Conservation (phyloP, 2,888 invertebrate genomes). For the Troides helena region DNA sequence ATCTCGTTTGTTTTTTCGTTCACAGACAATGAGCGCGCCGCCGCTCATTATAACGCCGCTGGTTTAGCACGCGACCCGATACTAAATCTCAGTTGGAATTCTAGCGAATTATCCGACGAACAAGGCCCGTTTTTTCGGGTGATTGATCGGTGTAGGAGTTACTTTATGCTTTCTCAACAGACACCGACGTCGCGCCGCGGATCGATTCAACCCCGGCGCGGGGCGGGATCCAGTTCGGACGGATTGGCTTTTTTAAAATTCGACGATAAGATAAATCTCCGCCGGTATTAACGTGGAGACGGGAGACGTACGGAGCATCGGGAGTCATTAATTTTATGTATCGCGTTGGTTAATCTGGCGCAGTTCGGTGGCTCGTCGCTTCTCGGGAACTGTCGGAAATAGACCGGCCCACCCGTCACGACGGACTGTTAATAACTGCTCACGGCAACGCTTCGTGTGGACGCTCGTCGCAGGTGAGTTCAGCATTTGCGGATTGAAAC, state of each 20-base stretch:
- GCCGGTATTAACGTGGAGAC: slow-evolving; percentile 45
- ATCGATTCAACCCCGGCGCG: slow-evolving; percentile 47
- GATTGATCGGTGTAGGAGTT: slow-evolving; percentile 78
- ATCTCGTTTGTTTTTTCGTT: slow-evolving; percentile 69
- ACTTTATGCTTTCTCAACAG: slow-evolving; percentile 64
- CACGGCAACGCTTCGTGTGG: slow-evolving; percentile 3
- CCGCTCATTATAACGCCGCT: slow-evolving; percentile 72
- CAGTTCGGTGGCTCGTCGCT: slow-evolving; percentile 44
- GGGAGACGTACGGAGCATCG: slow-evolving; percentile 46
- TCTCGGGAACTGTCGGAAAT: slow-evolving; percentile 63
- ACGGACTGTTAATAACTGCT: slow-evolving; percentile 29
- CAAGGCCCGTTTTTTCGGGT: slow-evolving; percentile 70
- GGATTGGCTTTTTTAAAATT: slow-evolving; percentile 50
- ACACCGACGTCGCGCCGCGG: slow-evolving; percentile 43
- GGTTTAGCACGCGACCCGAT: slow-evolving; percentile 68
- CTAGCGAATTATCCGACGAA: slow-evolving; percentile 75
- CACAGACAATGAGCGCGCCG: slow-evolving; percentile 49
- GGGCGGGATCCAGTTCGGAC: slow-evolving; percentile 36
- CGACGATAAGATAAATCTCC: slow-evolving; percentile 45
- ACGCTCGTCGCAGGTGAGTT: background rate
- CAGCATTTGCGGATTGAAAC: background rate
- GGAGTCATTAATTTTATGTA: slow-evolving; percentile 60
- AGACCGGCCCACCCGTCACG: slow-evolving; percentile 60
- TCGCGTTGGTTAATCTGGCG: slow-evolving; percentile 57
- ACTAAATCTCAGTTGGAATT: slow-evolving; percentile 78